These are phyloP conservation scores for Anas flavirostris DNA, from an alignment of 2,797 vertebrate species.

Conservation along the genomic window DNA sequence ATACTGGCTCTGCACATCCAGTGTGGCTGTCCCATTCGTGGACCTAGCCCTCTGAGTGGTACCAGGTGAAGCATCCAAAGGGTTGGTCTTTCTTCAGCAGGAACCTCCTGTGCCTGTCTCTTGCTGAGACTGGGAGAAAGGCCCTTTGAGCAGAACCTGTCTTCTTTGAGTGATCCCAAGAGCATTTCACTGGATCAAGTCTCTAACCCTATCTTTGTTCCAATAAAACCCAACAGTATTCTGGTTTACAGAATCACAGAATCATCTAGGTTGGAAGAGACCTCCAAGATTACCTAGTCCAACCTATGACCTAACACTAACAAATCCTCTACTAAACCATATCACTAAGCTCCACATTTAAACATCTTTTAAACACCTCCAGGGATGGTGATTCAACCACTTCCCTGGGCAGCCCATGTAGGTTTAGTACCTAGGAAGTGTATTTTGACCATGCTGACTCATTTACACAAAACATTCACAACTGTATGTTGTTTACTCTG, in stretches of 20 bases:
- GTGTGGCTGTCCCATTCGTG: rapidly evolving
- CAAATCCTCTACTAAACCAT: too few species aligned
- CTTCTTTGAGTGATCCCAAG: not conserved
- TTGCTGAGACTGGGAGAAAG: not conserved
- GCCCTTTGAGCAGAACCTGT: not conserved
- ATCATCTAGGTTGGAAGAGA: too few species aligned
- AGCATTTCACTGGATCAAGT: not conserved
- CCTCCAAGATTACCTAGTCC: too few species aligned
- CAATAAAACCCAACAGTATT: not conserved
- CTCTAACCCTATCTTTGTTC: not conserved
- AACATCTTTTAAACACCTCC: too few species aligned
- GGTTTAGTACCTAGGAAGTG: not conserved
- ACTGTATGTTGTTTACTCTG: not conserved
- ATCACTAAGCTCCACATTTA: too few species aligned
- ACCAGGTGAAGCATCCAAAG: not conserved
- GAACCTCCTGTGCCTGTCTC: not conserved
- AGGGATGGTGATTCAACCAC: too few species aligned
- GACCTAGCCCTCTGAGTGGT: rapidly evolving
- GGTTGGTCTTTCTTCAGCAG: not conserved
- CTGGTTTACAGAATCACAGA: not conserved
- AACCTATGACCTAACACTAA: too few species aligned
- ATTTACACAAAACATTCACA: not conserved
- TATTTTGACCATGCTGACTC: not conserved
- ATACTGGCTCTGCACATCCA: not conserved
- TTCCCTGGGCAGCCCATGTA: not conserved